Percentiles rank a stretch among this genome's conserved stretches.
Conservation (phyloP, 2,113 vertebrate species). For the Brienomyrus brachyistius region DNA sequence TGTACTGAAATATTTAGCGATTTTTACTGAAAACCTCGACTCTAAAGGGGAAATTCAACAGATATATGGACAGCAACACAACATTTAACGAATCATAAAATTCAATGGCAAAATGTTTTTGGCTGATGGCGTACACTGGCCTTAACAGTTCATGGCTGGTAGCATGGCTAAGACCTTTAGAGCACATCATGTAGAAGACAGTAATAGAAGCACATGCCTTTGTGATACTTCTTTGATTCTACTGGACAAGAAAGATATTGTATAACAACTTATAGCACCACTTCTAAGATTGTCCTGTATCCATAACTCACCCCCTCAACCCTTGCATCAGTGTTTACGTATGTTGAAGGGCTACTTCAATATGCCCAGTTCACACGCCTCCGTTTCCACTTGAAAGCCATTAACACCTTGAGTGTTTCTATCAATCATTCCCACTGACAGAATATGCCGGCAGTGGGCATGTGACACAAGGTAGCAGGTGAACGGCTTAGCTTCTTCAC, state of each 20-base stretch:
- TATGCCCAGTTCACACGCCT: neutral
- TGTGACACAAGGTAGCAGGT: neutral
- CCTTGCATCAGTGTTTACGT: slow-evolving; percentile 11
- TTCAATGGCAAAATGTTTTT: neutral
- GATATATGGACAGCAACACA: neutral
- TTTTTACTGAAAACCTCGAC: neutral
- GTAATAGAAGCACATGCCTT: neutral
- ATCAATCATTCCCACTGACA: slow-evolving; percentile 15
- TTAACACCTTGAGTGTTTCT: slow-evolving; percentile 26
- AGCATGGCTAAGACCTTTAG: neutral
- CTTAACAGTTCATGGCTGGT: neutral
- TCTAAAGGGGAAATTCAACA: neutral
- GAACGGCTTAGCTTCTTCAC: neutral
- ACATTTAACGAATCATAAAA: neutral
- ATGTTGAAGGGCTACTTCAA: neutral
- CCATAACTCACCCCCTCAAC: neutral
- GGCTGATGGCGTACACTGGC: neutral
- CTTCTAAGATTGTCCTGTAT: neutral
- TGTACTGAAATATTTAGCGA: neutral
- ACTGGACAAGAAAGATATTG: neutral
- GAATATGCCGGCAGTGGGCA: neutral
- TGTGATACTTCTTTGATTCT: neutral
- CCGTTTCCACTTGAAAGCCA: slow-evolving; percentile 18
- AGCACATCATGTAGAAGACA: neutral
- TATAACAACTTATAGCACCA: neutral